These are phyloP conservation scores for Ormyrus pomaceus DNA, from an alignment of 2,888 invertebrate genomes.

Conservation along the genomic window DNA sequence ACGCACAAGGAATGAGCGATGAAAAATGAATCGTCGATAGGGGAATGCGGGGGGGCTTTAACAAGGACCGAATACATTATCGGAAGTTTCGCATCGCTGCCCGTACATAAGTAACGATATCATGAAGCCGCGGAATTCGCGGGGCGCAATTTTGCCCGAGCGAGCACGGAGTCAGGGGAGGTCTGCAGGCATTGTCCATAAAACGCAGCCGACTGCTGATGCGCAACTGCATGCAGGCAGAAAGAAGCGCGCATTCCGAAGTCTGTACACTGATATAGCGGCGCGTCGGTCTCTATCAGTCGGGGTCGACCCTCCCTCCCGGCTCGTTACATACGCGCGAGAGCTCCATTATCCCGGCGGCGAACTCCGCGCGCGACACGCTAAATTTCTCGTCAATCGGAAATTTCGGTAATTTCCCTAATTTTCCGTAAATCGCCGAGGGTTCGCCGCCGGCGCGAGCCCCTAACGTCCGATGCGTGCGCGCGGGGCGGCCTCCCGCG, in stretches of 20 bases:
- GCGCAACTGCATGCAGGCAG: not conserved
- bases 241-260: not conserved
- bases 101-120: constrained; percentile 51
- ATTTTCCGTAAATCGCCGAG: constrained; percentile 40
- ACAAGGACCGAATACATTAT: constrained; percentile 41
- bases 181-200: constrained; percentile 28
- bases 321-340: not conserved
- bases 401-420: constrained; percentile 48
- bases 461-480: not conserved
- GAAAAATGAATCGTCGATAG: constrained; percentile 15
- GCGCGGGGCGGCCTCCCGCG: too few relatives aligned
- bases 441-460: not conserved
- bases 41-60: not conserved
- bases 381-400: constrained; percentile 50
- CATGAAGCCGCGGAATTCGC: constrained; percentile 42
- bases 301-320: not conserved
- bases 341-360: constrained; percentile 21
- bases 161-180: constrained; percentile 19
- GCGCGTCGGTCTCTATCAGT: not conserved
- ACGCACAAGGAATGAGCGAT: constrained; percentile 16
- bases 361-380: not conserved
- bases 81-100: constrained; percentile 45
- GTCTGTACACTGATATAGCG: not conserved
- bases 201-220: not conserved
- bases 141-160: constrained; percentile 45